These are phyloP conservation scores for Dugesia japonica DNA, from an alignment of 2,888 invertebrate species.

Conservation along the genomic window DNA sequence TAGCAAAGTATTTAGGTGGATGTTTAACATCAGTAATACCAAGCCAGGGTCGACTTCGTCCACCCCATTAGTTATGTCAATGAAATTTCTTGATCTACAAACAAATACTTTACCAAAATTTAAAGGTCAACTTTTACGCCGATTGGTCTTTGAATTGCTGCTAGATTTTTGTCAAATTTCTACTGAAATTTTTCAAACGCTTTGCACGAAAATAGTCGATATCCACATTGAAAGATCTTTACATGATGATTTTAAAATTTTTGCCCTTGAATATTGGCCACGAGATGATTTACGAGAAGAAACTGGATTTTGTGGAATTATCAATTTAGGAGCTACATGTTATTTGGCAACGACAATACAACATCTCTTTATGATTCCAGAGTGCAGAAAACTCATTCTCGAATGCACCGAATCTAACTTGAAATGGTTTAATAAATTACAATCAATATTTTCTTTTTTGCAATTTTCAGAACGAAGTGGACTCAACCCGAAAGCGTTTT, in stretches of 20 bases:
- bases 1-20: not conserved
- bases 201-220: not conserved
- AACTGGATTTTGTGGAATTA: slow-evolving; percentile 80
- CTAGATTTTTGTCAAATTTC: not conserved
- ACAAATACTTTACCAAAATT: slow-evolving; percentile 4
- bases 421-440: slow-evolving; percentile 69
- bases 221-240: slow-evolving; percentile 45
- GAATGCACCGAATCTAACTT: slow-evolving; percentile 56
- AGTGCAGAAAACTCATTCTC: slow-evolving; percentile 68
- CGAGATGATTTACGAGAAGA: slow-evolving; percentile 81
- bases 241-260: slow-evolving; percentile 61
- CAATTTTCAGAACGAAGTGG: slow-evolving; percentile 81
- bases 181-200: not conserved
- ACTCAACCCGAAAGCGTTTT: slow-evolving; percentile 81
- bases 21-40: slow-evolving; percentile 5
- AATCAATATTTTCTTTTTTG: slow-evolving; percentile 83
- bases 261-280: slow-evolving; percentile 95
- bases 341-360: slow-evolving; percentile 95
- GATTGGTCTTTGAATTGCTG: not conserved
- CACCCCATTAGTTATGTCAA: not conserved
- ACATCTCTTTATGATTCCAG: slow-evolving; percentile 89
- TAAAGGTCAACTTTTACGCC: not conserved
- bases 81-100: slow-evolving; percentile 6
- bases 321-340: slow-evolving; percentile 83
- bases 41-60: not conserved